These are phyloP conservation scores for Anguilla marmorata DNA, from an alignment of 2,797 vertebrate species.

Conservation along the genomic window DNA sequence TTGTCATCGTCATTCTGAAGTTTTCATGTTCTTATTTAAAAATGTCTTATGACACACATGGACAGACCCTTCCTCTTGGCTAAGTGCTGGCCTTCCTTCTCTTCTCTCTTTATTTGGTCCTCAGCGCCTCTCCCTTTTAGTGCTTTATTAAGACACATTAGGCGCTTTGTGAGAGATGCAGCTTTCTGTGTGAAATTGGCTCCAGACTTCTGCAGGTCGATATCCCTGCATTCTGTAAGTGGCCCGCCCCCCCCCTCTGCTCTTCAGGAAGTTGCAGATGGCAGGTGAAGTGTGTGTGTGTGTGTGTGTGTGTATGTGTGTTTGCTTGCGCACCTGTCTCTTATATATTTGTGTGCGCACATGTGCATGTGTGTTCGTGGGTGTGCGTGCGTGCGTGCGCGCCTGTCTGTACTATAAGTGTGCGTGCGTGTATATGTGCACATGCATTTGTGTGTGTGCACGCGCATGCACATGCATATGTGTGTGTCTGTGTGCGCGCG, in stretches of 20 bases:
- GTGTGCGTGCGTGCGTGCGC: neutral
- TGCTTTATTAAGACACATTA: slow-evolving; percentile 3
- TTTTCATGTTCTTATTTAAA: slow-evolving; percentile 3
- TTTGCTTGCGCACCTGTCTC: too few relatives aligned
- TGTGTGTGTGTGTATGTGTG: neutral
- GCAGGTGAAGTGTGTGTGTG: neutral
- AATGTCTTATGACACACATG: neutral
- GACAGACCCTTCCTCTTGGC: neutral
- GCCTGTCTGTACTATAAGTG: neutral
- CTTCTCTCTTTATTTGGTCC: neutral
- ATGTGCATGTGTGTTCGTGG: neutral
- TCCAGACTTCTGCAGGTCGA: slow-evolving; percentile 4
- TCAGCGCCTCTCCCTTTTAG: neutral
- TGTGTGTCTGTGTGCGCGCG: neutral
- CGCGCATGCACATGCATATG: too few relatives aligned
- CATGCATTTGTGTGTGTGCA: neutral
- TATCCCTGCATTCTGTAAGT: slow-evolving; percentile 9
- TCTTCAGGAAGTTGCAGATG: neutral
- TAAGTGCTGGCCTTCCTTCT: neutral
- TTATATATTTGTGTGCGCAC: neutral
- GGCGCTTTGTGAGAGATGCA: neutral
- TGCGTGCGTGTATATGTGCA: neutral
- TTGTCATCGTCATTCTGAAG: neutral
- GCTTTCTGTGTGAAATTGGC: slow-evolving; percentile 11
- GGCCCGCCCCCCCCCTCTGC: neutral